Conservation (phyloP, 2,113 vertebrate genomes). For the Psittacus erithacus region DNA sequence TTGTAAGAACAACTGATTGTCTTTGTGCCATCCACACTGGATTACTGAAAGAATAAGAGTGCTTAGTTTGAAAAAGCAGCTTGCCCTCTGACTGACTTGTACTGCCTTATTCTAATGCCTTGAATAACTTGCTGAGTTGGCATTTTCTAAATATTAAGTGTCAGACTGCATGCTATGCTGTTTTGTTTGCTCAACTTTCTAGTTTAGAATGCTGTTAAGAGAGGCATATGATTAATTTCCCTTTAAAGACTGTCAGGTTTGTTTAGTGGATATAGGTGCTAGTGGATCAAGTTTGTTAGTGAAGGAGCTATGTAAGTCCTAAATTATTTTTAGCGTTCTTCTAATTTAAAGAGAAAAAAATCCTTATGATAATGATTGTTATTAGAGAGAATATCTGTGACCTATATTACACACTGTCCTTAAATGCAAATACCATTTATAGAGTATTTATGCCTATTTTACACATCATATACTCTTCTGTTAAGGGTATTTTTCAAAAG, state of each 20-base stretch:
- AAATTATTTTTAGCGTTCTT: not conserved
- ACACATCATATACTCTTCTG: not conserved
- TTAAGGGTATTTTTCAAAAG: constrained; percentile 14
- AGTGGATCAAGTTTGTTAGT: not conserved
- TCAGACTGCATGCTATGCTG: not conserved
- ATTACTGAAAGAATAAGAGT: not conserved
- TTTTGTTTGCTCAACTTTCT: not conserved
- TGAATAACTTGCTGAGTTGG: not conserved
- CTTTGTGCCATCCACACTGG: not conserved
- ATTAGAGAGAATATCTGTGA: not conserved
- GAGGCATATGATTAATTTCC: not conserved
- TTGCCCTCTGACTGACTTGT: not conserved
- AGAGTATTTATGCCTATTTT: constrained; percentile 11
- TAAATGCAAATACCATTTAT: constrained; percentile 5
- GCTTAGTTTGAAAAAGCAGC: not conserved
- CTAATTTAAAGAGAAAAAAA: not conserved
- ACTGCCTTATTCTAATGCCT: not conserved
- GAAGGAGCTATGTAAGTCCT: not conserved
- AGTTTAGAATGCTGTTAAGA: not conserved
- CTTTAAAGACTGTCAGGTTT: not conserved
- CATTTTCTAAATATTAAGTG: not conserved
- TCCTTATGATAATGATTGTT: not conserved
- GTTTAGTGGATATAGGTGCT: not conserved
- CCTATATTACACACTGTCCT: not conserved
- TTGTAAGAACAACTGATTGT: not conserved